Evolutionary conservation across 1,140 invertebrate species (phyloP), one percentile per base, ranked within the genome.

Genomic region (Bemisia tabaci): DNA sequence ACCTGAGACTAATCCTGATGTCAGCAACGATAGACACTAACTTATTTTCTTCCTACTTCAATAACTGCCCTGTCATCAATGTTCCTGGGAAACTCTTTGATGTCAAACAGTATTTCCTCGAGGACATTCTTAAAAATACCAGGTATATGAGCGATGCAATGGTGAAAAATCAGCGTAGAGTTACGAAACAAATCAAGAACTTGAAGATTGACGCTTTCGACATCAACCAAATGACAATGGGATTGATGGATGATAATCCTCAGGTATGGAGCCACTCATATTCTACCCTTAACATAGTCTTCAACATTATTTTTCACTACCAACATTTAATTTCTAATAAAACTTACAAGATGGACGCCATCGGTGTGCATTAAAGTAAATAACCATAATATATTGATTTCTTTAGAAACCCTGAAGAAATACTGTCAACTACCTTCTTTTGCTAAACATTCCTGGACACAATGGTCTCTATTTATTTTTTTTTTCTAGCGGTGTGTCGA

Each of bases 1-100:
- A 88, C 67, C 77, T 97, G 0, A 88, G 88, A 69, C 70, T 98
- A 0, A 82, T 98, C 62, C 80, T 98, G 0, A 98, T 98, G 94
- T 97, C 94, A n/a, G 95, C 95, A 5, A 92, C 93, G 1, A 83
- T 95, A 71, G 88, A 95, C 71, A 84, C 85, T 9, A 79, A 85
- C 24, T 83, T 91, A 33, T 93, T 97, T 77, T 81, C 85, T 26
- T 84, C 85, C 72, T 92, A 91, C 74, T 98, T 98, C 77, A 85
- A 86, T 71, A 83, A 85, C 63, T 87, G 87, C 70, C 84, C 85
- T 0, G 82, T 94, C 12, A 78, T 95, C n/a, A 82, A 81, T 68
- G 67, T 68, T 63, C 60, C 59, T 67, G 93, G 93, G 0, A 83
- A 86, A 59, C 76, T 85, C n/a, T 89, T 82, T 77, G 83, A 87